phyloP scores from a whole-genome alignment of 2,888 invertebrate species.

The Agrochola circellaris region DNA sequence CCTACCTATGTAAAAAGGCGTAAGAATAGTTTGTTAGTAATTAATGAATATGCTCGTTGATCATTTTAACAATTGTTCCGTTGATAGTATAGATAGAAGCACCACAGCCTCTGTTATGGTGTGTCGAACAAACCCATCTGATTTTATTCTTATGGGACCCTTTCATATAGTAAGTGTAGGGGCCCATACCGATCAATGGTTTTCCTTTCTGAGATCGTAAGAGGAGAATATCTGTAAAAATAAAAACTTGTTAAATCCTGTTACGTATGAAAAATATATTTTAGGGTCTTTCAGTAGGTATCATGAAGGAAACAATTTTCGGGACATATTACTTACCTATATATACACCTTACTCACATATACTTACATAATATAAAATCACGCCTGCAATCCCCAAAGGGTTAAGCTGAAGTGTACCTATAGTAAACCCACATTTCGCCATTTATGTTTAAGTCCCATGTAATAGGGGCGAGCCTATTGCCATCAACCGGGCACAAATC shows the following conservation, averaged over 20 bases:
- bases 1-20: neutral
- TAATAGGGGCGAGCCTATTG: neutral
- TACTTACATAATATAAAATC: neutral
- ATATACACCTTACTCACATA: neutral
- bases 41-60: conserved; percentile 63
- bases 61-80: conserved; percentile 54
- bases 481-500: neutral
- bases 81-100: conserved; percentile 71
- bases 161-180: conserved; percentile 69
- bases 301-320: neutral
- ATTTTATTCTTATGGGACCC: conserved; percentile 47
- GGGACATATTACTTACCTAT: neutral
- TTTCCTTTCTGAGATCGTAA: conserved; percentile 69
- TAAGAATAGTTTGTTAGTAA: neutral
- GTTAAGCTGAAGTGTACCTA: neutral
- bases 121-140: conserved; percentile 73
- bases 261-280: neutral
- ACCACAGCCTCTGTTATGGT: conserved; percentile 72
- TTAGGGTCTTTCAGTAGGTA: neutral
- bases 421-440: neutral
- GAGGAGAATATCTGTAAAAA: conserved; percentile 56
- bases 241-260: neutral
- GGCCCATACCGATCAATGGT: conserved; percentile 61
- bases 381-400: neutral
- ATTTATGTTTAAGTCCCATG: neutral